Evolutionary conservation across 2,797 vertebrate species (phyloP), one percentile per base, ranked within the genome.

Genomic region (Rhinogobio ventralis): DNA sequence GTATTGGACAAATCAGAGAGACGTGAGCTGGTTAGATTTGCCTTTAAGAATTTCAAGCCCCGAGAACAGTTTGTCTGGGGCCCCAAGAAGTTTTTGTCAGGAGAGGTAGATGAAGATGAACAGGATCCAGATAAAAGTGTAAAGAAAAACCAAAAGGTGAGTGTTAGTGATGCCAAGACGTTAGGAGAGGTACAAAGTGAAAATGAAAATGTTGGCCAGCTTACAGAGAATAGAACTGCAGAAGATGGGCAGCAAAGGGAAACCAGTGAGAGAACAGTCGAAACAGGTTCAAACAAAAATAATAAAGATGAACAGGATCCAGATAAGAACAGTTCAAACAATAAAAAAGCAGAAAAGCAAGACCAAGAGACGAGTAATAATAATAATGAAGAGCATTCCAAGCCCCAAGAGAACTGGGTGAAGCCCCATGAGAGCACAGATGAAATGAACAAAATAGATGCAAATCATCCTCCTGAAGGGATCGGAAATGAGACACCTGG

Each of bases 1-100:
- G 92, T 99, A 71, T 94, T 94, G 7, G 88, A 94, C 89, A 96
- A 92, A 67, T 36, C 0, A 5, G 33, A 94, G 69, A 96, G 98
- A 82, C 93, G 91, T 25, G 33, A 88, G 0, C 93, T 99, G 0
- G 83, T 99, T 46, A 82, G 90, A 88, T 98, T 93, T 0, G 98
- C 98, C 3, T 98, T 94, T 91, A 4, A 7, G 3, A 87, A 96
- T 62, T 98, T 96, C 46, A 68, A 13, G 11, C 92, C 81, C 3
- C 91, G 7, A 68, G 7, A 85, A 0, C 86, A 92, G 73, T 99
- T 99, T 19, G 95, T 96, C 2, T 99, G 98, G 98, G 98, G 96
- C 0, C 98, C 97, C 0, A 93, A 4, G 0, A 93, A 94, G 78
- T 94, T 95, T 30, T 93, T 84, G 39, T 30, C 23, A 45, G 4